Percentiles rank a stretch among this genome's conserved stretches.
phyloP scores from a whole-genome alignment of 2,888 invertebrate species.

The Euplagia quadripunctaria region DNA sequence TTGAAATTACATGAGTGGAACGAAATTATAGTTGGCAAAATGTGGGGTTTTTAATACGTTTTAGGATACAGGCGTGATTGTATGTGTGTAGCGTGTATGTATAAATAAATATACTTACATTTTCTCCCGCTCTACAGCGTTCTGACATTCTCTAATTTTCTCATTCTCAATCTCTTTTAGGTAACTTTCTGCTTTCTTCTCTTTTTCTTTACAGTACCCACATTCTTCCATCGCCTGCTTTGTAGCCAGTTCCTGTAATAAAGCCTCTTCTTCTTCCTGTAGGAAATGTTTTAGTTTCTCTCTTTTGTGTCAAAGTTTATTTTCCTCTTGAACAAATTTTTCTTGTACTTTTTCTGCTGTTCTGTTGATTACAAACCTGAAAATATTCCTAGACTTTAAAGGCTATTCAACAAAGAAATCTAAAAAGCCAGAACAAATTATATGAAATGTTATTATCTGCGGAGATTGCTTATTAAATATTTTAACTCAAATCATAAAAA shows the following conservation, averaged over 20 bases:
- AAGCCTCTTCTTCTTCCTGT: constrained; percentile 67
- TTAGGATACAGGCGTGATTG: too few relatives aligned
- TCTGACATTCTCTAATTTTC: constrained; percentile 73
- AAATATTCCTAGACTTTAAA: not conserved
- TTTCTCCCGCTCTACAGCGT: constrained; percentile 78
- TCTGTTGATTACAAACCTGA: constrained; percentile 66
- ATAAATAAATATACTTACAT: constrained; percentile 65
- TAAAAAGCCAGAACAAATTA: too few relatives aligned
- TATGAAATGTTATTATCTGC: too few relatives aligned
- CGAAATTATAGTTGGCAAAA: too few relatives aligned
- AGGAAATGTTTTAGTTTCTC: constrained; percentile 67
- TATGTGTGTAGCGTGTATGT: not conserved
- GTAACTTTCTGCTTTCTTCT: constrained; percentile 59
- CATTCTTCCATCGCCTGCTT: constrained; percentile 69
- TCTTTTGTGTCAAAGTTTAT: constrained; percentile 76
- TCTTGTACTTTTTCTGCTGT: constrained; percentile 73
- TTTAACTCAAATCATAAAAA: too few relatives aligned
- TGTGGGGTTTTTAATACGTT: too few relatives aligned
- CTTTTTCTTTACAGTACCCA: constrained; percentile 68
- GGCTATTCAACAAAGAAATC: too few relatives aligned
- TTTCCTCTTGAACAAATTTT: constrained; percentile 71
- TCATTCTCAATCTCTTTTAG: constrained; percentile 72
- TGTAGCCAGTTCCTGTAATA: constrained; percentile 63
- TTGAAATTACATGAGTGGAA: too few relatives aligned
- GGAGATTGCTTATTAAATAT: too few relatives aligned